Base-by-base conservation (phyloP, 2,888 invertebrate genomes). In the Plebejus anna region DNA sequence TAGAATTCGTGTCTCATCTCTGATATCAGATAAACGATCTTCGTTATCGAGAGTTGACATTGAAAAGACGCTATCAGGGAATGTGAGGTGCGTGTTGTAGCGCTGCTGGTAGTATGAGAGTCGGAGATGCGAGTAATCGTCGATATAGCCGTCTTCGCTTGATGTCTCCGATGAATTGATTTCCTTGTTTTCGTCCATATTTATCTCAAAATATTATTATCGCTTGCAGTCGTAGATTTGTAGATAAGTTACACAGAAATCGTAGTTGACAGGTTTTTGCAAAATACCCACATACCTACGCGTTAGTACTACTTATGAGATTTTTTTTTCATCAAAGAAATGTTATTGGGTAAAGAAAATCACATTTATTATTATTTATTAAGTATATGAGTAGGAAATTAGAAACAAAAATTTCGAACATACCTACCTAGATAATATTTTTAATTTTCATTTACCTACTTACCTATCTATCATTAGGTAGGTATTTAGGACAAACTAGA, bases 111-210 rank as follows among this genome's bases (percentile, higher is more conserved):
- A 88, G 79, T 88, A 90, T 1, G 88, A 89, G 7, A 89, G 80
- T 71, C 88, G 82, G 3, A 90, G 85, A 66, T 90, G 88, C 2
- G 89, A 90, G 79, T 87, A 87, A 78, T 89, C 89, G 77, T 90
- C 88, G 76, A 89, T 87, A 79, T 82, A 89, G 22, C 78, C 78
- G 7, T 70, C 77, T 47, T 72, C 77, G 9, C 75, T 77, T 32
- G 78, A 70, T 6, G 61, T 72, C 9, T 36, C 66, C 7, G 79
- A 71, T 77, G 82, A 79, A 22, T 38, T 36, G 22, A 59, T 42
- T 32, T 78, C 76, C 11, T 22, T 73, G 47, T 76, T 57, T 73
- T 75, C 76, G n/a, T 76, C 75, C 79, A 80, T 80, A 57, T 71
- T 75, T 70, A 7, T 22, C 6, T 42, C 5, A 36, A 55, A 59